Percentiles rank a stretch among this genome's conserved stretches.
These are phyloP conservation scores for Anseranas semipalmata DNA, from an alignment of 2,113 vertebrate species.

Conservation along the genomic window DNA sequence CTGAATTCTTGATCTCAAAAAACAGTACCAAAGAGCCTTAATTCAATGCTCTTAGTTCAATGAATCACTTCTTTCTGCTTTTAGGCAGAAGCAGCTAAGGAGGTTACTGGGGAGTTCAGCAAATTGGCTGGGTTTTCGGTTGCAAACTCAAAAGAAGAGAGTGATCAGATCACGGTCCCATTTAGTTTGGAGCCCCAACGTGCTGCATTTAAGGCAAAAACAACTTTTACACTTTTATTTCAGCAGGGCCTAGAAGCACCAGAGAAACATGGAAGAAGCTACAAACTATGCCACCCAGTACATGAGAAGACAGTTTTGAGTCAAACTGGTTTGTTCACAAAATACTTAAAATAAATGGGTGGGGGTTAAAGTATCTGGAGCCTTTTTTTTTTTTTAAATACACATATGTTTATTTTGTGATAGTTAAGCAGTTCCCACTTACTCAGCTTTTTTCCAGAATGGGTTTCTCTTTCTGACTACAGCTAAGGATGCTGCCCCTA, in stretches of 20 bases:
- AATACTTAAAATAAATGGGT: neutral
- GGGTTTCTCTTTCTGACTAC: neutral
- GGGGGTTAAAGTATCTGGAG: neutral
- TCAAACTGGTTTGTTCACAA: neutral
- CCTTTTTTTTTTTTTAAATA: neutral
- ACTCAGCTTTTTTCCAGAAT: neutral
- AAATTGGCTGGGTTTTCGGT: neutral
- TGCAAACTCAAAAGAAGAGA: neutral
- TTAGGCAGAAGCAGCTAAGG: constrained; percentile 20
- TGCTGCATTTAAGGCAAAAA: neutral
- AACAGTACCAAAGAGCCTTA: constrained; percentile 25
- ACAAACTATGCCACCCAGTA: neutral
- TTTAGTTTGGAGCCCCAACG: neutral
- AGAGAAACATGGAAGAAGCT: neutral
- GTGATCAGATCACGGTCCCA: neutral
- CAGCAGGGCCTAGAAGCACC: neutral
- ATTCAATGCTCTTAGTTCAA: constrained; percentile 8
- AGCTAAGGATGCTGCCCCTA: neutral
- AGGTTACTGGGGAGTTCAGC: neutral
- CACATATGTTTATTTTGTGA: neutral
- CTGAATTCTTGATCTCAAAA: constrained; percentile 37
- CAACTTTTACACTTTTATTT: neutral
- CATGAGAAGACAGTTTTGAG: neutral
- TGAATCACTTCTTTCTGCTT: constrained; percentile 28
- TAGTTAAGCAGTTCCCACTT: neutral